A percentile compares a stretch with the other conserved stretches of the same genome.
Conservation (phyloP, 2,888 invertebrate genomes). For the Osedax fenrisi region DNA sequence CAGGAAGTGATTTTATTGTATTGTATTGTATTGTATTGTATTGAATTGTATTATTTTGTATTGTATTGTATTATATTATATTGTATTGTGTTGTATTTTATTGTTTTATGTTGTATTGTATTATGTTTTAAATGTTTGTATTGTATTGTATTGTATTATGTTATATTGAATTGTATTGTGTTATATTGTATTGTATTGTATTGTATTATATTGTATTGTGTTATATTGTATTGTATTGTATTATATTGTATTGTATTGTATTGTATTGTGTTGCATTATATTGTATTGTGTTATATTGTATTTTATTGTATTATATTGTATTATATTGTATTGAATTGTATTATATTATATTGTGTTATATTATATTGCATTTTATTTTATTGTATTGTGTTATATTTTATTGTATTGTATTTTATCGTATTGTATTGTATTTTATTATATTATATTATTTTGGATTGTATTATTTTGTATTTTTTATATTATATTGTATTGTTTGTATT, state of each 20-base stretch:
- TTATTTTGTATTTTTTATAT: background rate
- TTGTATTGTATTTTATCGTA: too few species aligned
- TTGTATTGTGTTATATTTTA: too few species aligned
- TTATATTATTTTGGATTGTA: too few species aligned
- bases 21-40: background rate
- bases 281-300: too few species aligned
- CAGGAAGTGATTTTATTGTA: too few species aligned
- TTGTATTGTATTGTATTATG: background rate
- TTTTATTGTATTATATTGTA: too few species aligned
- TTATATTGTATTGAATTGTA: background rate
- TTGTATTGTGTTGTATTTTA: background rate
- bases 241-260: slow-evolving; percentile 4
- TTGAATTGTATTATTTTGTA: too few species aligned
- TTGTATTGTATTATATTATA: background rate
- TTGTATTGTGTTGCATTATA: background rate
- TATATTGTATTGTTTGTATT: too few species aligned
- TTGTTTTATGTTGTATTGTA: too few species aligned
- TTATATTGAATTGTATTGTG: slow-evolving; percentile 7
- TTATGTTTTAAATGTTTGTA: too few species aligned
- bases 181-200: background rate
- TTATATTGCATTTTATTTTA: too few species aligned
- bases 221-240: background rate
- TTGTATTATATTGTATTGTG: background rate
- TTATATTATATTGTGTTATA: background rate
- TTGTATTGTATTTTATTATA: too few species aligned